Percentiles rank a stretch among this genome's conserved stretches.
phyloP scores from a whole-genome alignment of 2,888 invertebrate genomes.

The Agrotis ipsilon region DNA sequence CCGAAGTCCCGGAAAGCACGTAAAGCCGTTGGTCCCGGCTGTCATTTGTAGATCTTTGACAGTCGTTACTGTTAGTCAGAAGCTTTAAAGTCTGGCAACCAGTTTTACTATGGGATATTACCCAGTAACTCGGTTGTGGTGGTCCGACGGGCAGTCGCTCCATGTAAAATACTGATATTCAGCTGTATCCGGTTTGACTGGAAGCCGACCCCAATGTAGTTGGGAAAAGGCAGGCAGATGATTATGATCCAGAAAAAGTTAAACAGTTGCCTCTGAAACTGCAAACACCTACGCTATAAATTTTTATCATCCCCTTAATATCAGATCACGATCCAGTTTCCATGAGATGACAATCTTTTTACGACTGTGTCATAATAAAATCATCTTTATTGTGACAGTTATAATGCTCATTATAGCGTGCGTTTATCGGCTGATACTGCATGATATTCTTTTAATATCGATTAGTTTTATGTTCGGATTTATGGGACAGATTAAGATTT shows the following conservation, averaged over 20 bases:
- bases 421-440: conserved; percentile 30
- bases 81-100: too few species aligned
- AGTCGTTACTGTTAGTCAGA: too few species aligned
- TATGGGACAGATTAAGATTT: conserved; percentile 12
- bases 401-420: conserved; percentile 39
- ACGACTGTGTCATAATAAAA: conserved; percentile 49
- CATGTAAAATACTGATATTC: too few species aligned
- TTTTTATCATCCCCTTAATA: conserved; percentile 24
- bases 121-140: too few species aligned
- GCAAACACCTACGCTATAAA: background rate
- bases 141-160: too few species aligned
- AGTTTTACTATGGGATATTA: too few species aligned
- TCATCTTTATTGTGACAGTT: conserved; percentile 33
- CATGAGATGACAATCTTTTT: conserved; percentile 39
- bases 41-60: too few species aligned
- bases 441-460: conserved; percentile 27
- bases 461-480: conserved; percentile 36
- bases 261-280: background rate
- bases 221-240: too few species aligned
- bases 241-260: background rate
- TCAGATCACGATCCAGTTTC: conserved; percentile 34
- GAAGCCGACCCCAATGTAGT: too few species aligned
- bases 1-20: too few species aligned
- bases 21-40: too few species aligned
- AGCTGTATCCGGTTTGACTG: too few species aligned